Conservation (phyloP, 2,888 invertebrate species). For the Drosophila fulvimacula region DNA sequence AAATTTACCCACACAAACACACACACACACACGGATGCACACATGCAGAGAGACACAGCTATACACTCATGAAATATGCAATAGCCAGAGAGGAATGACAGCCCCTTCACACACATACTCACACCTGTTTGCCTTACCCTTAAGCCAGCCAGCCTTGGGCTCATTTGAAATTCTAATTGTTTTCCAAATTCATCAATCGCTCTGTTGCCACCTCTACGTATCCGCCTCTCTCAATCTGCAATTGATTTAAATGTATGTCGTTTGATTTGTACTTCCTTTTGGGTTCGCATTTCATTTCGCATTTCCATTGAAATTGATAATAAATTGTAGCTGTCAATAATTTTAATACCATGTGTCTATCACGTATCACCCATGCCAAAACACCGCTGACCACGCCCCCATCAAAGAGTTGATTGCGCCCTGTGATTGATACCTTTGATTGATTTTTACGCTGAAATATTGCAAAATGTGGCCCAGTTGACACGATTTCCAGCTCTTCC, state of each 20-base stretch:
- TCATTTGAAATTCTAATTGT: constrained; percentile 80
- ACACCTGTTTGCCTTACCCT: constrained; percentile 33
- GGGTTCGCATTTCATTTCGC: constrained; percentile 30
- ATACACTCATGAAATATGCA: constrained; percentile 74
- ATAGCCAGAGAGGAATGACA: constrained; percentile 56
- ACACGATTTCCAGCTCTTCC: constrained; percentile 18
- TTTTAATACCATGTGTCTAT: constrained; percentile 79
- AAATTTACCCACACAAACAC: constrained; percentile 27
- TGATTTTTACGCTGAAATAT: constrained; percentile 55
- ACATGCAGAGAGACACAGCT: neutral
- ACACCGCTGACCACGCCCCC: constrained; percentile 23
- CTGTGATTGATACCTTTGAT: constrained; percentile 47
- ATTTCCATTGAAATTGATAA: constrained; percentile 69
- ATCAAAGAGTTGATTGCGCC: constrained; percentile 9
- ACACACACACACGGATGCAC: constrained; percentile 10
- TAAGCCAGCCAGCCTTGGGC: constrained; percentile 6
- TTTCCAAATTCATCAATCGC: constrained; percentile 73
- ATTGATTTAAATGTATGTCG: constrained; percentile 66
- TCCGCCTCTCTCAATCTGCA: constrained; percentile 24
- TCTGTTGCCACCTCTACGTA: neutral
- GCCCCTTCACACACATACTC: constrained; percentile 1
- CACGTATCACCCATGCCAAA: constrained; percentile 42
- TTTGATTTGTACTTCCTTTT: constrained; percentile 40
- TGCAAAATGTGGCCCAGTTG: constrained; percentile 37
- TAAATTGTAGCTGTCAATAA: constrained; percentile 82